Evolutionary conservation across 2,888 invertebrate genomes (phyloP), one percentile per base, ranked within the genome.

Genomic region (Rotaria magnacalcarata): DNA sequence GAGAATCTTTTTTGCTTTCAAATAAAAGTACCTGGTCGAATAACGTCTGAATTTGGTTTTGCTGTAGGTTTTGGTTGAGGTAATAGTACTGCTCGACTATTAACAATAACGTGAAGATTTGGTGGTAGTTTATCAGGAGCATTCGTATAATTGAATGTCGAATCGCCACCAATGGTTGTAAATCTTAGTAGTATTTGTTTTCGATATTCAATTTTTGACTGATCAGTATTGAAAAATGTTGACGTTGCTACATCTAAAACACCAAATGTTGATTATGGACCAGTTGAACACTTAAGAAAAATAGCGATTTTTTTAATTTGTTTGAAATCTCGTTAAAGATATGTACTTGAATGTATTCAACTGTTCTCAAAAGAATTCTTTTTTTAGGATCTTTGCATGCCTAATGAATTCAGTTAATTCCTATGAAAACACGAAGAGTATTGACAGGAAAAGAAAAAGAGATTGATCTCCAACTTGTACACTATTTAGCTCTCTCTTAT

Each of bases 21-120:
- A 67, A 27, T 10, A 67, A 67, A 21, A 47, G 3, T 80, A 21
- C 87, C 87, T n/a, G 87, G 87, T 50, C 87, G 56, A 41, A 87
- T 56, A 50, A 87, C 85, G 47, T 87, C 87, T 4, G 87, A 85
- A 85, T 87, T 87, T 34, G 87, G 87, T 56, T 85, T 87, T 50
- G 85, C 84, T 50, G 87, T 87, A 7, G 87, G 87, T 80, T 87
- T 87, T 34, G 87, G 87, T 54, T 84, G 85, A 6, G 87, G 87
- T 50, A 87, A 84, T 67, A 60, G 80, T 10, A 84, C 85, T 24
- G 80, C 84, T 50, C 84, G 58, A 34, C 54, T 47, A 67, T 87
- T 87, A 14, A 87, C 84, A 85, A 85, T 58, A 16, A 87, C 74
- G 41, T 85, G 75, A 41, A 87, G 60, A 85, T 87, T 87, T 24